These are phyloP conservation scores for Tenthredo mesomela DNA, from an alignment of 2,888 invertebrate genomes.

Conservation along the genomic window DNA sequence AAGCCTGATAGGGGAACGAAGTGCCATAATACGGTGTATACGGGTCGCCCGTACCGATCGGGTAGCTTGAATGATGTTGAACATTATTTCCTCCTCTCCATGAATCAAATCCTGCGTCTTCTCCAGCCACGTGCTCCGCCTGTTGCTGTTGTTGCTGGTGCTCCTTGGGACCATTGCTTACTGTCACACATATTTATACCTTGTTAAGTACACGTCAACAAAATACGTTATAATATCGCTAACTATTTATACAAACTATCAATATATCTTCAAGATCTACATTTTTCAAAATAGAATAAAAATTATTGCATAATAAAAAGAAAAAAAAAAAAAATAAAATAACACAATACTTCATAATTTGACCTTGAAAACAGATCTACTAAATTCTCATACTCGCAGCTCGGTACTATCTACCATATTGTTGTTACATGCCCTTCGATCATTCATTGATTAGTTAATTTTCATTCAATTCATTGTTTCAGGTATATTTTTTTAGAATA, in stretches of 20 bases:
- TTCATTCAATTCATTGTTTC: neutral
- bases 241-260: neutral
- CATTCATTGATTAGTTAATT: slow-evolving; percentile 10
- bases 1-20: slow-evolving; percentile 95
- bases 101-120: slow-evolving; percentile 75
- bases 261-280: neutral
- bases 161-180: slow-evolving; percentile 78
- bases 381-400: neutral
- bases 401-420: neutral
- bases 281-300: neutral
- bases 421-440: neutral
- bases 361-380: slow-evolving; percentile 12
- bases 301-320: neutral
- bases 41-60: slow-evolving; percentile 76
- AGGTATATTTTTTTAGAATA: neutral
- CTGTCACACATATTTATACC: slow-evolving; percentile 60
- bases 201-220: neutral
- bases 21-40: slow-evolving; percentile 82
- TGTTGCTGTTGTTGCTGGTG: slow-evolving; percentile 73
- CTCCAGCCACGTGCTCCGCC: slow-evolving; percentile 73
- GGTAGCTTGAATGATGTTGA: slow-evolving; percentile 75
- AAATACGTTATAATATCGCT: neutral
- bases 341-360: neutral
- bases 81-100: slow-evolving; percentile 75
- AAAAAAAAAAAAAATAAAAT: neutral